Percentiles rank a stretch among this genome's conserved stretches.
Conservation (phyloP, 1,140 invertebrate species). For the Paraescarpia echinospica region DNA sequence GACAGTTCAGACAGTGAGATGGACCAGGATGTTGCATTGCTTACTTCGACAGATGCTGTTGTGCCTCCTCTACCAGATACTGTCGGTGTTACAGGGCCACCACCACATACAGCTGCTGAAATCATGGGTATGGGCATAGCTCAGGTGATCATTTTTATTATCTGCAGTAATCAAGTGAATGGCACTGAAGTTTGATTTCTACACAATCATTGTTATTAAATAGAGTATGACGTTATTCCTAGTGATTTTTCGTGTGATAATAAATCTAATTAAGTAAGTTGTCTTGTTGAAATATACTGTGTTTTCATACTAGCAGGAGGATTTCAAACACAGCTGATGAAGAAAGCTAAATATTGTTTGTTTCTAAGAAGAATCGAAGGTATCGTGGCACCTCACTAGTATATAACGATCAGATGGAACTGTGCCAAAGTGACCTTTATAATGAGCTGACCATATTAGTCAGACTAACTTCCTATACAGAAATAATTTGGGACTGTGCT, state of each 20-base stretch:
- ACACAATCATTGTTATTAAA: neutral
- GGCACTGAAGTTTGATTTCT: neutral
- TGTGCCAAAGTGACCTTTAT: too few relatives aligned
- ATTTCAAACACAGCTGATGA: neutral
- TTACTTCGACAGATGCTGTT: neutral
- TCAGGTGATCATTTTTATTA: neutral
- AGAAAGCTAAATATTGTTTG: neutral
- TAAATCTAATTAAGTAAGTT: neutral
- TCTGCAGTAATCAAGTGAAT: neutral
- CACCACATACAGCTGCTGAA: neutral
- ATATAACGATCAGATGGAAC: too few relatives aligned
- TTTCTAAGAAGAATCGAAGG: neutral
- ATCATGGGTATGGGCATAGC: neutral
- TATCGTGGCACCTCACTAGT: too few relatives aligned
- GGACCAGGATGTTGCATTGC: slow-evolving; percentile 20
- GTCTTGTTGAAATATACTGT: neutral
- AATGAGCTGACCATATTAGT: too few relatives aligned
- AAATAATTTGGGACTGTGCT: too few relatives aligned
- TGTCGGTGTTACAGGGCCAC: neutral
- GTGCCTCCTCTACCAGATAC: neutral
- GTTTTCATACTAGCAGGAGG: neutral
- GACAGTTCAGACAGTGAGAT: slow-evolving; percentile 24
- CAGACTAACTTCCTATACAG: too few relatives aligned
- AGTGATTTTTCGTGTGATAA: neutral
- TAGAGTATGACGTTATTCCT: too few relatives aligned